phyloP scores from a whole-genome alignment of 2,797 vertebrate species.

The Alcedo atthis region DNA sequence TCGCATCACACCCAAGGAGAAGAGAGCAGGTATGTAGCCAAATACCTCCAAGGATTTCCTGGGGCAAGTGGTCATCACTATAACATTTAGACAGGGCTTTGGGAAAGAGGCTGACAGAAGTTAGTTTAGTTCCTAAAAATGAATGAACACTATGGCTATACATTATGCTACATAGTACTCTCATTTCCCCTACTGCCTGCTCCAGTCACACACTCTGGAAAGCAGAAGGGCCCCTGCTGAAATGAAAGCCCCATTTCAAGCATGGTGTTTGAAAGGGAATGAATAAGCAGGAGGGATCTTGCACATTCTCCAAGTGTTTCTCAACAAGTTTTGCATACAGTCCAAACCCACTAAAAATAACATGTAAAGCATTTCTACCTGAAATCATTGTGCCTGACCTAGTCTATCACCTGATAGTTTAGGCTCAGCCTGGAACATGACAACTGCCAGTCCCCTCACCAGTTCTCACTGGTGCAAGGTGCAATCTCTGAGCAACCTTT shows the following conservation, averaged over 20 bases:
- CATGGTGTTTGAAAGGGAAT: background rate
- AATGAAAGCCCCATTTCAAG: background rate
- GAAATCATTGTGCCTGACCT: background rate
- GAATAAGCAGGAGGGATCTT: background rate
- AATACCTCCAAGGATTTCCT: background rate
- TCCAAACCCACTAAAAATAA: background rate
- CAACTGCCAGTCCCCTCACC: background rate
- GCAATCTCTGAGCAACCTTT: background rate
- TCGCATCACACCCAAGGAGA: background rate
- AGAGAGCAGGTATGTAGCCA: fast-evolving
- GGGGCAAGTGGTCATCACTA: fast-evolving
- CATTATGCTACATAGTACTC: fast-evolving
- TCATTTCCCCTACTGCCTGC: background rate
- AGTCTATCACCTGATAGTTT: background rate
- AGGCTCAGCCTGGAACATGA: background rate
- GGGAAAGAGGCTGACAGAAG: background rate
- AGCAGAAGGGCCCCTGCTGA: background rate
- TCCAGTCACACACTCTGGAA: background rate
- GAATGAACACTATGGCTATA: background rate
- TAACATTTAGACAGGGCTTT: background rate
- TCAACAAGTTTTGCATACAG: background rate
- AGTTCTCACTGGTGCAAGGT: background rate
- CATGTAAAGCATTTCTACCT: background rate
- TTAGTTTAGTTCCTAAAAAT: background rate
- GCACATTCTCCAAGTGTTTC: background rate